Conservation (phyloP, 2,113 vertebrate genomes). For the Pollimyrus isidori region DNA sequence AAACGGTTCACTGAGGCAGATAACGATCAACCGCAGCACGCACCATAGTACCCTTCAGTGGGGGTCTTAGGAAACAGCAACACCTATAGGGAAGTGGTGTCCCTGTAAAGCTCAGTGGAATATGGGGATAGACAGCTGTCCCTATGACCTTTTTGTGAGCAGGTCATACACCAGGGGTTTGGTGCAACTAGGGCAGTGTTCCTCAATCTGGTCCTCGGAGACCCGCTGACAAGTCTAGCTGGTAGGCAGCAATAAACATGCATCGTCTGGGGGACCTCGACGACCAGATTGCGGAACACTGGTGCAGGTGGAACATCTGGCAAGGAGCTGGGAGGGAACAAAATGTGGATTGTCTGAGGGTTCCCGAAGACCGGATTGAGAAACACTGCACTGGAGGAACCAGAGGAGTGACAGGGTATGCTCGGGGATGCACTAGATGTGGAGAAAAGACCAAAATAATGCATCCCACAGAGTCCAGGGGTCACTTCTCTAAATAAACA, state of each 20-base stretch:
- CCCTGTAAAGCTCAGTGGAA: neutral
- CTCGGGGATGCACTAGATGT: neutral
- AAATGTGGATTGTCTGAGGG: neutral
- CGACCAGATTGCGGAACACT: neutral
- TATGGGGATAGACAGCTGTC: neutral
- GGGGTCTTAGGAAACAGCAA: neutral
- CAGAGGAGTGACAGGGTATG: neutral
- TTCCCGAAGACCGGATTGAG: neutral
- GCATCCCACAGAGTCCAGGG: neutral
- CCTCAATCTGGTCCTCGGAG: neutral
- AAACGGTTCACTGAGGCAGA: neutral
- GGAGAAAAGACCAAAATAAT: neutral
- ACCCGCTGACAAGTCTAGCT: neutral
- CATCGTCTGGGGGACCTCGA: neutral
- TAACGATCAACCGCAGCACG: neutral
- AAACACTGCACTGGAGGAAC: neutral
- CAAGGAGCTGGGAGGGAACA: neutral
- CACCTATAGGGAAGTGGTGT: neutral
- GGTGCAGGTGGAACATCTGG: neutral
- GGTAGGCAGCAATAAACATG: neutral
- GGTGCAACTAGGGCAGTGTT: neutral
- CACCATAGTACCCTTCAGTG: neutral
- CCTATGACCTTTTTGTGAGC: neutral
- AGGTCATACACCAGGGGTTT: neutral
- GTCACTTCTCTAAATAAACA: neutral